These are phyloP conservation scores for Eucera pruinosa DNA, from an alignment of 2,888 invertebrate genomes.

Conservation along the genomic window DNA sequence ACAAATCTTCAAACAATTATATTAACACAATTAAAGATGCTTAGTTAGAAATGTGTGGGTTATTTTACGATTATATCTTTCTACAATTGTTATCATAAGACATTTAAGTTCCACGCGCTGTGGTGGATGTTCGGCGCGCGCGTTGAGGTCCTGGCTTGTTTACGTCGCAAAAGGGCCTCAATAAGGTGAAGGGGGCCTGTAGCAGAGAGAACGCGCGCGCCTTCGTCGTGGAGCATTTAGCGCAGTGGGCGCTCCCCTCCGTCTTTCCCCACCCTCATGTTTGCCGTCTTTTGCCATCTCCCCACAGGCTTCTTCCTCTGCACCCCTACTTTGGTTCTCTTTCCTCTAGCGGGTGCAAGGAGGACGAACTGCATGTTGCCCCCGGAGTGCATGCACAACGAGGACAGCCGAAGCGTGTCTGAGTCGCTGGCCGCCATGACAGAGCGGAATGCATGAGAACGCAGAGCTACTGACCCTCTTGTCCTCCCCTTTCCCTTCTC, in stretches of 20 bases:
- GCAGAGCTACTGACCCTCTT: constrained; percentile 82
- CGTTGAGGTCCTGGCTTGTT: constrained; percentile 73
- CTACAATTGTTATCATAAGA: neutral
- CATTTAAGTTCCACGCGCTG: neutral
- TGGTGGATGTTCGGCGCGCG: neutral
- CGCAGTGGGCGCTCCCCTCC: constrained; percentile 74
- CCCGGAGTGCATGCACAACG: constrained; percentile 70
- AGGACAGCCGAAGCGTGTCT: constrained; percentile 71
- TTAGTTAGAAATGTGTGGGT: too few relatives aligned
- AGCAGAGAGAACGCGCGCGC: constrained; percentile 74
- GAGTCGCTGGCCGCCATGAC: constrained; percentile 81
- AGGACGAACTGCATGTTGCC: constrained; percentile 70
- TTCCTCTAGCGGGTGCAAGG: constrained; percentile 48
- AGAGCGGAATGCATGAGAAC: constrained; percentile 84
- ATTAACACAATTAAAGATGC: too few relatives aligned
- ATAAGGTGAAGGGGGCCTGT: constrained; percentile 56
- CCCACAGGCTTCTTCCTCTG: constrained; percentile 29
- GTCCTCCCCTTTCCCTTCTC: constrained; percentile 47
- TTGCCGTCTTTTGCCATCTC: constrained; percentile 53
- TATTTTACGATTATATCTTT: too few relatives aligned
- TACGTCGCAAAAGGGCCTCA: constrained; percentile 75
- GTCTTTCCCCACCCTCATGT: constrained; percentile 53
- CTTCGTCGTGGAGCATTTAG: constrained; percentile 77
- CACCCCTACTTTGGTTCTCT: constrained; percentile 40
- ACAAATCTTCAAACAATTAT: too few relatives aligned